These are phyloP conservation scores for Cygnus buccinator DNA, from an alignment of 2,113 vertebrate genomes.

Conservation along the genomic window DNA sequence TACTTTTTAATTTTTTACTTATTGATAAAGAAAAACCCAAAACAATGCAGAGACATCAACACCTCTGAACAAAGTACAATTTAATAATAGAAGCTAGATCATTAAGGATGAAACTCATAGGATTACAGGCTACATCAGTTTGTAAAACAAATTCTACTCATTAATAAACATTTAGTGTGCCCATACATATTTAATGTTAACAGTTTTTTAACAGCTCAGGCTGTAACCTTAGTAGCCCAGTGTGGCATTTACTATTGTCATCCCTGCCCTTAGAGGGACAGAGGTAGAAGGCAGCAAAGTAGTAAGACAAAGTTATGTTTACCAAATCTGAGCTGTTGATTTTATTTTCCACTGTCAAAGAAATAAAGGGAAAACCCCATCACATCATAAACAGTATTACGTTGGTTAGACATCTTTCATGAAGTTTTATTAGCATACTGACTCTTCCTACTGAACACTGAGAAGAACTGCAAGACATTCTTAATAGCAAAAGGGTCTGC, in stretches of 20 bases:
- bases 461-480: neutral
- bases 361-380: neutral
- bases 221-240: neutral
- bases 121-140: neutral
- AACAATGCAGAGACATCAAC: neutral
- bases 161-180: neutral
- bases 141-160: constrained; percentile 32
- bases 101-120: constrained; percentile 30
- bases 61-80: neutral
- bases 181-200: constrained; percentile 18
- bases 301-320: neutral
- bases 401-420: neutral
- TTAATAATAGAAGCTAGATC: constrained; percentile 13
- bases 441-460: neutral
- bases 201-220: neutral
- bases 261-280: neutral
- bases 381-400: neutral
- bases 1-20: constrained; percentile 2
- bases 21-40: neutral
- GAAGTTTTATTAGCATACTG: neutral
- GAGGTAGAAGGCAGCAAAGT: neutral
- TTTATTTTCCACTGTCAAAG: neutral
- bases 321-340: neutral
- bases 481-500: neutral
- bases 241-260: neutral